Evolutionary conservation across 1,140 invertebrate genomes (phyloP).

Genomic region (Lepeophtheirus salmonis): DNA sequence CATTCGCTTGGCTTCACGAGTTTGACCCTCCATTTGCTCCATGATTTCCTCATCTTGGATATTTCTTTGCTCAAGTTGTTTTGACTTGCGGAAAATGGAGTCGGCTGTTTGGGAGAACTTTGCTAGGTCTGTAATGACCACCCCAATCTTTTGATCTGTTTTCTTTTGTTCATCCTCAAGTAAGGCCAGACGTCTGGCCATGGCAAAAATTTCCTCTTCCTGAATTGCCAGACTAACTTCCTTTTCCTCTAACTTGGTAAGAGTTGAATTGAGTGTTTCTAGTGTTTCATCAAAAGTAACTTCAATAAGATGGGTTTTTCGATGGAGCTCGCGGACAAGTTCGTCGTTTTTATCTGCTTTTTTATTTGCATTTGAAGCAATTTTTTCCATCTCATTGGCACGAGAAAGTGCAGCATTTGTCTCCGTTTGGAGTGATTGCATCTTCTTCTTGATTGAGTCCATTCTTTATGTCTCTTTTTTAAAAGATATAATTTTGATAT

Average conservation of each 20-base stretch:
- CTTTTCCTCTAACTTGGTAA: slow-evolving; percentile 4
- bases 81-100: background rate
- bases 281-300: background rate
- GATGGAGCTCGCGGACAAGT: background rate
- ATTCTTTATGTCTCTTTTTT: too few relatives aligned
- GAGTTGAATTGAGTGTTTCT: background rate
- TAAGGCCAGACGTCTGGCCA: background rate
- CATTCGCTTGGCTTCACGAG: background rate
- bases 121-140: slow-evolving; percentile 1
- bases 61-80: background rate
- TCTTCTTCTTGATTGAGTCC: slow-evolving; percentile 17
- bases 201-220: background rate
- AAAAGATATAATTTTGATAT: too few relatives aligned
- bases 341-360: background rate
- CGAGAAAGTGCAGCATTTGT: background rate
- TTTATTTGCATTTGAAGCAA: background rate
- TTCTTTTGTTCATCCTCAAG: background rate
- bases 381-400: background rate
- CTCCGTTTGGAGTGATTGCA: slow-evolving; percentile 9
- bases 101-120: background rate
- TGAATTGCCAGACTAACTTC: background rate
- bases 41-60: slow-evolving; percentile 7
- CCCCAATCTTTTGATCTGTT: background rate
- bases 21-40: slow-evolving; percentile 1
- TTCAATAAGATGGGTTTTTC: slow-evolving; percentile 1